Evolutionary conservation across 2,888 invertebrate genomes (phyloP), one percentile per base, ranked within the genome.

Genomic region (Allygus modestus): DNA sequence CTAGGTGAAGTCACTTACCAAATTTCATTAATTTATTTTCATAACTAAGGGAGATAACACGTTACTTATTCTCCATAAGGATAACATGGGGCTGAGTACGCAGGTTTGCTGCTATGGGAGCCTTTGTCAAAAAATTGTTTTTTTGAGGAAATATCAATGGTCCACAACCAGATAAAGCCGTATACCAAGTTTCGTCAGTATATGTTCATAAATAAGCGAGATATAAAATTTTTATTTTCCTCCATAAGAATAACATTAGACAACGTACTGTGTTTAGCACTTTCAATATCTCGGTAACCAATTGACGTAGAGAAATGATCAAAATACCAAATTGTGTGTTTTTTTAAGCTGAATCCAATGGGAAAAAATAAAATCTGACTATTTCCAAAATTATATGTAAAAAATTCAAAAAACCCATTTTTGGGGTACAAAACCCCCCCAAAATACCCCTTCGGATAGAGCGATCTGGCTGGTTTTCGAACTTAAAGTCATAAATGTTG

Each of bases 201-300:
- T 51, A 51, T 51, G 51, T 51, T 51, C 7, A 51, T 5, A 51
- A 51, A 51, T n/a, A 51, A 51, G 51, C 51, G n/a, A 51, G n/a
- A 15, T 51, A 15, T n/a, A 51, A 4, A 15, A 51, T 15, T 51
- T 51, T 51, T 7, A 4, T 51, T 51, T 7, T 51, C 12, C 17
- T 17, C 51, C 51, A 51, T 51, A 51, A 51, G 51, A 17, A 11
- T 51, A 51, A 51, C 51, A 51, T 51, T 15, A n/a, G 51, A 51
- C 15, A n/a, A n/a, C n/a, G n/a, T n/a, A 51, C 2, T 51, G 15
- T 51, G n/a, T 51, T n/a, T 51, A n/a, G 2, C n/a, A n/a, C n/a
- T 51, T 51, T 15, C 15, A 51, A n/a, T 51, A n/a, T 51, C 51
- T 51, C 17, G 1, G 51, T 51, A 51, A 51, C 51, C 51, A 51